phyloP scores from a whole-genome alignment of 2,113 vertebrate species.

The Xyrauchen texanus region DNA sequence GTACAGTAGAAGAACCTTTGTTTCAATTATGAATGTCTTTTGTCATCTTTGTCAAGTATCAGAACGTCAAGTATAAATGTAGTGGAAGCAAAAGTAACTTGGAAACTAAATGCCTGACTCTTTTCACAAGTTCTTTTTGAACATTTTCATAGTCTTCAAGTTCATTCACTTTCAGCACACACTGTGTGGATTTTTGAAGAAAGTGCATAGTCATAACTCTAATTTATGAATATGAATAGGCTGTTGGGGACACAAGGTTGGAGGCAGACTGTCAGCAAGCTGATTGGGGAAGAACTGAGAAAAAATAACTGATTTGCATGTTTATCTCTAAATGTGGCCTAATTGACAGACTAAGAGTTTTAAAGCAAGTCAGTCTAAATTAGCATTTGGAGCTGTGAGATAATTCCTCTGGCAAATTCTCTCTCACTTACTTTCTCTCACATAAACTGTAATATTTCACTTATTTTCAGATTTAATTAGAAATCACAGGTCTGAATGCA shows the following conservation, averaged over 20 bases:
- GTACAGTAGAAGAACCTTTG: slow-evolving; percentile 9
- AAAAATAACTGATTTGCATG: neutral
- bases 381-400: neutral
- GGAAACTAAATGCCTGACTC: neutral
- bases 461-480: neutral
- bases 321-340: slow-evolving; percentile 15
- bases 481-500: neutral
- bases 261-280: neutral
- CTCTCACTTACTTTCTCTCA: neutral
- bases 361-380: slow-evolving; percentile 1
- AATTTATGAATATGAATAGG: neutral
- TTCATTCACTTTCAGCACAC: neutral
- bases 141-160: neutral
- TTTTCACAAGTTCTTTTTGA: slow-evolving; percentile 23
- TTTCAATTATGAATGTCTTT: neutral
- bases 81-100: no score
- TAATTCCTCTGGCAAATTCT: neutral
- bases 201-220: neutral
- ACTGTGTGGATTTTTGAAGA: neutral
- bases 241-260: neutral
- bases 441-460: neutral
- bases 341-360: neutral
- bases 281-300: neutral
- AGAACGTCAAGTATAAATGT: neutral
- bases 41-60: neutral